phyloP scores from a whole-genome alignment of 2,797 vertebrate species.

The Oophaga sylvatica region DNA sequence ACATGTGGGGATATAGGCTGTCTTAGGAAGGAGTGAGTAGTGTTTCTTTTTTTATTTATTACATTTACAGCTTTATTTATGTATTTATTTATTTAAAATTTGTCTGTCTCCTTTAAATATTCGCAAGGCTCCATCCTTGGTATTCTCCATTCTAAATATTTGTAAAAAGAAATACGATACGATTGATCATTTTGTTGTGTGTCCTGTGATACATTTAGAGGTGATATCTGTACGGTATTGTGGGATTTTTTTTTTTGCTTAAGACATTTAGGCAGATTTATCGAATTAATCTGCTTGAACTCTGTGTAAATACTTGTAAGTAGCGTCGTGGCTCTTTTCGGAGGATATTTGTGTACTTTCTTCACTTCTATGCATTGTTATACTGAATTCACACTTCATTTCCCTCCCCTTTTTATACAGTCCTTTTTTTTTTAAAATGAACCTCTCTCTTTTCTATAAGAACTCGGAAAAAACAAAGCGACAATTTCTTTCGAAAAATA shows the following conservation, averaged over 20 bases:
- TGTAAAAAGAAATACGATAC: background rate
- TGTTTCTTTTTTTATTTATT: too few species aligned
- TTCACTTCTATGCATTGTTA: slow-evolving; percentile 56
- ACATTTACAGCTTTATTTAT: too few species aligned
- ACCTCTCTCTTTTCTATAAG: slow-evolving; percentile 45
- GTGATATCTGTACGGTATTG: background rate
- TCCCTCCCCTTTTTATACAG: slow-evolving; percentile 27
- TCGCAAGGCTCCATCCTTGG: background rate
- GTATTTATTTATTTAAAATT: too few species aligned
- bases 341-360: slow-evolving; percentile 18
- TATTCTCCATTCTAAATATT: background rate
- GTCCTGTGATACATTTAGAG: slow-evolving; percentile 11
- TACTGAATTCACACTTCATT: background rate
- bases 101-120: too few species aligned
- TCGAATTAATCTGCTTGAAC: background rate
- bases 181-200: background rate
- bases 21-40: too few species aligned
- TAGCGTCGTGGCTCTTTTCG: background rate
- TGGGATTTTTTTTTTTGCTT: background rate
- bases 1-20: too few species aligned
- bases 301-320: slow-evolving; percentile 26
- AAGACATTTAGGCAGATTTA: background rate
- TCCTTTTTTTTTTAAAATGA: slow-evolving; percentile 36
- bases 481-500: slow-evolving; percentile 25
- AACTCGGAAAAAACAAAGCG: slow-evolving; percentile 5